These are phyloP conservation scores for Spinus pinus DNA, from an alignment of 2,797 vertebrate species.

Conservation along the genomic window DNA sequence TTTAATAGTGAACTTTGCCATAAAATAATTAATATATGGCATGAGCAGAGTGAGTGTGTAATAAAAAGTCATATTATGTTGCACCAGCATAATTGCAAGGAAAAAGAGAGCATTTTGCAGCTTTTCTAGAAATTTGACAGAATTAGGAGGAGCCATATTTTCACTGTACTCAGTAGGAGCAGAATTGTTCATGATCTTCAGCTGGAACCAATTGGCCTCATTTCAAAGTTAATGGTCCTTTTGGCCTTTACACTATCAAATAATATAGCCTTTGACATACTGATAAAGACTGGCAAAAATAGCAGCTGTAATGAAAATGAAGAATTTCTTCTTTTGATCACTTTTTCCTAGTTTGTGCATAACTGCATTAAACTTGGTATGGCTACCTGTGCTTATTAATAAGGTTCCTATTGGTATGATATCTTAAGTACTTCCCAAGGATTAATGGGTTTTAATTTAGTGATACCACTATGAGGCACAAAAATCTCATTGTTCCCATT, in stretches of 20 bases:
- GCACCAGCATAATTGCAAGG: not conserved
- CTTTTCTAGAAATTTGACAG: not conserved
- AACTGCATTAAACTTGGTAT: not conserved
- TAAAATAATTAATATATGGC: conserved; percentile 24
- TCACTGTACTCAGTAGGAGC: not conserved
- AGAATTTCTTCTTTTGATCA: not conserved
- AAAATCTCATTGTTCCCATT: not conserved
- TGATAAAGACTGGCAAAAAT: not conserved
- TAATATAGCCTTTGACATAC: not conserved
- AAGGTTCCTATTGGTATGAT: not conserved
- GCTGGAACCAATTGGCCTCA: not conserved
- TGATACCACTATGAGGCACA: not conserved
- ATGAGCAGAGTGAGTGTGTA: not conserved
- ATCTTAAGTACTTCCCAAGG: not conserved
- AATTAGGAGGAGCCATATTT: not conserved
- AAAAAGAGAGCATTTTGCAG: not conserved
- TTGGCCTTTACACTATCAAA: not conserved
- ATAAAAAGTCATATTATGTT: not conserved
- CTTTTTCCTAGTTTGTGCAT: not conserved
- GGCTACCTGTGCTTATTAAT: not conserved
- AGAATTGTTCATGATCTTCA: not conserved
- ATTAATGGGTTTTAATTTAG: not conserved
- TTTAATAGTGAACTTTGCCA: not conserved
- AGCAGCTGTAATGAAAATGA: not conserved
- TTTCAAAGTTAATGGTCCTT: not conserved